A percentile compares a stretch with the other conserved stretches of the same genome.
phyloP scores from a whole-genome alignment of 2,888 invertebrate genomes.

The Bellardia bayeri region DNA sequence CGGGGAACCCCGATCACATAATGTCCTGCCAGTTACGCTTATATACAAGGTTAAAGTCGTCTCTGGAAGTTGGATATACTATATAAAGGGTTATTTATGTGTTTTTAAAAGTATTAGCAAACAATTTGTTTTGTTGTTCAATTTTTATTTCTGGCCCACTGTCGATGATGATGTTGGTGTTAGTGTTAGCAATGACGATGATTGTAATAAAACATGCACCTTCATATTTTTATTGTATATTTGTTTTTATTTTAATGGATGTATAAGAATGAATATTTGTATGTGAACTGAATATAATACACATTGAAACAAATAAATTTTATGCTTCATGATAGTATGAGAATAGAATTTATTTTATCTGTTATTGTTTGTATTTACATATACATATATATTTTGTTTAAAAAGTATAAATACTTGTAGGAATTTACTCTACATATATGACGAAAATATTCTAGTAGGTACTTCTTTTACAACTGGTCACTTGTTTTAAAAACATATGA shows the following conservation, averaged over 20 bases:
- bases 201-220: slow-evolving; percentile 46
- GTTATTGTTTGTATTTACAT: neutral
- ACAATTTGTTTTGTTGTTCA: too few species aligned
- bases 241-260: neutral
- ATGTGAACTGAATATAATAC: slow-evolving; percentile 14
- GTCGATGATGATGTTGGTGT: slow-evolving; percentile 33
- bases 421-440: too few species aligned
- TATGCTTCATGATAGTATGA: neutral
- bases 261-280: slow-evolving; percentile 1
- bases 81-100: too few species aligned
- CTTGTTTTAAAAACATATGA: too few species aligned
- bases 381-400: neutral
- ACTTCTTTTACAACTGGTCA: too few species aligned
- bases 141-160: neutral
- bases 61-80: too few species aligned
- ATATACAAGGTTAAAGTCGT: too few species aligned
- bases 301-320: slow-evolving; percentile 30
- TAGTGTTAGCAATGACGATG: slow-evolving; percentile 36
- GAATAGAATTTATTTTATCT: slow-evolving; percentile 15
- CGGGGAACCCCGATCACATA: too few species aligned
- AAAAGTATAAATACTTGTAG: too few species aligned
- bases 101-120: too few species aligned
- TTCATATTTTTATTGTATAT: slow-evolving; percentile 26
- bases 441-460: too few species aligned
- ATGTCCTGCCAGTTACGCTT: too few species aligned